Base-by-base conservation (phyloP, 2,797 vertebrate genomes). In the Chaunax sp. region DNA sequence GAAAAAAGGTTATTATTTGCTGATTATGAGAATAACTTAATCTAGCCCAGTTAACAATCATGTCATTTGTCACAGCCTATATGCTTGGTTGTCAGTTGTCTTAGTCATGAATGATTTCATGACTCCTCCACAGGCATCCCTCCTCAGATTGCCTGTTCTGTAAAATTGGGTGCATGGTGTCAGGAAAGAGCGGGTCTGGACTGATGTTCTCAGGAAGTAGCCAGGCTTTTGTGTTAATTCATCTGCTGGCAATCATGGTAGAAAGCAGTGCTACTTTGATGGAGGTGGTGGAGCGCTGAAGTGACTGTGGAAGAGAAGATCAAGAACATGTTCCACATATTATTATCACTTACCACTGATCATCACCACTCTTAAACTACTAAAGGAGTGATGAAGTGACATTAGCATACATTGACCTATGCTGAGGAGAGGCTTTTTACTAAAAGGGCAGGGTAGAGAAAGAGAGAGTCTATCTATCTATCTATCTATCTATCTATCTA, bases 141-240 rank as follows among this genome's bases (percentile, higher is more conserved):
- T 37, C 64, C 61, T 57, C 53, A 14, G 66, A 59, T 61, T 50
- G 57, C 78, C 64, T 80, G 78, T 82, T 66, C 70, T 52, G 61
- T 75, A 58, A 61, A 79, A 74, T 59, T 68, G 72, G 25, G 5
- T 47, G 45, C 46, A 41, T 23, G 33, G 50, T 50, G 50, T 72
- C 46, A 59, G 30, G 11, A 38, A 38, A 5, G 35, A 35, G 46
- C 14, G 38, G 38, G 62, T 12, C 33, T 54, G 52, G 72, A 69
- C 59, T 78, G 49, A 72, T 74, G 67, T 54, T 75, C 43, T 69
- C 14, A 60, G 75, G 30, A 68, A 30, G 58, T 26, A 72, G 58
- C 65, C 64, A 65, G 33, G 43, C 40, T 51, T 65, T 72, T 30
- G 70, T 79, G 57, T 64, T 35, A 73, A 72, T 79, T 83, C 41